A percentile compares a stretch with the other conserved stretches of the same genome.
Conservation (phyloP, 2,113 vertebrate species). For the Trochalopteron elliotii region DNA sequence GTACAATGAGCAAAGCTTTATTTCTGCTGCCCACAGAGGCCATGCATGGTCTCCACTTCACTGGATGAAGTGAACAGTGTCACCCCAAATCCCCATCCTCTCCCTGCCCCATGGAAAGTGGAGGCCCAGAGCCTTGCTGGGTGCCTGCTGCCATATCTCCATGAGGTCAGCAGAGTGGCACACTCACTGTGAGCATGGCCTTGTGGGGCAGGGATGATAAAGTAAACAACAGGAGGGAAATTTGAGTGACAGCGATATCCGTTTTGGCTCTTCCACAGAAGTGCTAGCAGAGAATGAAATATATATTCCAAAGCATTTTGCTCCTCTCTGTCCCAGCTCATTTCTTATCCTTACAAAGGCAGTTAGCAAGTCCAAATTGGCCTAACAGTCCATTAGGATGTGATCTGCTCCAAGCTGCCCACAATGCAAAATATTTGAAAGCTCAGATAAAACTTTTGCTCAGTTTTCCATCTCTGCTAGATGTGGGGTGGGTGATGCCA, state of each 20-base stretch:
- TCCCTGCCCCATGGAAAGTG: rapidly evolving
- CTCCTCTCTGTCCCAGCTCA: constrained; percentile 43
- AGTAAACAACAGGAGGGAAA: background rate
- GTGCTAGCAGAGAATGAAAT: background rate
- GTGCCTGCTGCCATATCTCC: background rate
- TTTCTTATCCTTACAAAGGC: constrained; percentile 41
- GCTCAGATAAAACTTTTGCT: constrained; percentile 40
- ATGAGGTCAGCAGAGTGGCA: background rate
- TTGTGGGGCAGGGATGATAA: background rate
- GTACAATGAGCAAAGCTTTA: background rate
- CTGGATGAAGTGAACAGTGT: background rate
- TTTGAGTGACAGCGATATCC: background rate
- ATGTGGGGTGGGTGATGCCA: background rate
- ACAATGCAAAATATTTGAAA: constrained; percentile 31
- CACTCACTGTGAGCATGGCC: rapidly evolving
- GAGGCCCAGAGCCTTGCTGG: rapidly evolving
- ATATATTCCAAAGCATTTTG: constrained; percentile 17
- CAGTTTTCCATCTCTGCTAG: rapidly evolving
- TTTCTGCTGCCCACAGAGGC: background rate
- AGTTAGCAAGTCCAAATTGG: constrained; percentile 13
- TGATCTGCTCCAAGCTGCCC: background rate
- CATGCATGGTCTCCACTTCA: background rate
- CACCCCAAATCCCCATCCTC: background rate
- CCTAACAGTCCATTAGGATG: constrained; percentile 46
- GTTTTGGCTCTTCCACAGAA: constrained; percentile 22